Evolutionary conservation across 2,113 vertebrate genomes (phyloP).

Genomic region (Lepus americanus): DNA sequence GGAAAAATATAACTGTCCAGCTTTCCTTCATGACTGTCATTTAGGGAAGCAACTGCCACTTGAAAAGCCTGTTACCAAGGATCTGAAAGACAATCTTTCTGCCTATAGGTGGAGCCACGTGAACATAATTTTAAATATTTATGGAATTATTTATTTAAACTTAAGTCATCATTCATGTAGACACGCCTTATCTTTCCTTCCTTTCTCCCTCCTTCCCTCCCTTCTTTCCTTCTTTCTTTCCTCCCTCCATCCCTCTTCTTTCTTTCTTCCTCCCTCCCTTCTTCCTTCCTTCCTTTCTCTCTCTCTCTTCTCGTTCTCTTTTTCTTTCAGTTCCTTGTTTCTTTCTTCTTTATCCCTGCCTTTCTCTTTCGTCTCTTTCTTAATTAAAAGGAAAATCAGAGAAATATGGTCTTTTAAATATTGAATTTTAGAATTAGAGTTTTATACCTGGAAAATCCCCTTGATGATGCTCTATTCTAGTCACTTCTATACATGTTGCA

Average conservation of each 20-base stretch:
- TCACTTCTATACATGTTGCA: neutral
- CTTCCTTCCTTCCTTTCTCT: no score
- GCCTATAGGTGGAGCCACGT: constrained; percentile 82
- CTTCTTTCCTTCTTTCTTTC: fast-evolving
- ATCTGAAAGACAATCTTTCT: neutral
- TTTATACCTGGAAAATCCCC: neutral
- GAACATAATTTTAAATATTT: constrained; percentile 57
- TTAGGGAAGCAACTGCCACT: neutral
- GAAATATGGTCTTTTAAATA: neutral
- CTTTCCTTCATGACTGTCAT: neutral
- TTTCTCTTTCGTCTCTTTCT: neutral
- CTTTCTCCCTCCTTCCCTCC: neutral
- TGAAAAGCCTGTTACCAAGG: neutral
- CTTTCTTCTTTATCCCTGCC: neutral
- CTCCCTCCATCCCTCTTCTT: no score
- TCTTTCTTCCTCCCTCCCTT: neutral
- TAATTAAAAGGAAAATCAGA: constrained; percentile 11
- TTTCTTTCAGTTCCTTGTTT: neutral
- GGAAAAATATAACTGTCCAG: neutral
- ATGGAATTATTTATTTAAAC: neutral
- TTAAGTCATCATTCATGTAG: neutral
- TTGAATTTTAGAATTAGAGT: neutral
- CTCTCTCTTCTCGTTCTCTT: neutral
- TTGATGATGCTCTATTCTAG: neutral
- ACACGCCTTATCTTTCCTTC: no score